Percentiles rank a stretch among this genome's conserved stretches.
These are phyloP conservation scores for Sebastes vulpes DNA, from an alignment of 2,797 vertebrate genomes.

Conservation along the genomic window DNA sequence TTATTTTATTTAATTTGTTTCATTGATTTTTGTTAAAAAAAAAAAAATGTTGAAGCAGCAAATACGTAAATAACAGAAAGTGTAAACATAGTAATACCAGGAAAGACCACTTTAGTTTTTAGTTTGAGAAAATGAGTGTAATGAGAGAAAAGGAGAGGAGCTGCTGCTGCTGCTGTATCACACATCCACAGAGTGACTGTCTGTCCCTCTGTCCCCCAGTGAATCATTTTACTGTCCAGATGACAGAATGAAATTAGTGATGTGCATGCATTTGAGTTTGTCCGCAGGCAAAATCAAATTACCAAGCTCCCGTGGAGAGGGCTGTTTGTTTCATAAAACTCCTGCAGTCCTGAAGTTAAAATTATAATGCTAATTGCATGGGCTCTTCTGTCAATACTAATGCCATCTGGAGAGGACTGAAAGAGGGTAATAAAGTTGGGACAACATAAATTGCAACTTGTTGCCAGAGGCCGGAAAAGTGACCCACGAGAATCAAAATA, in stretches of 20 bases:
- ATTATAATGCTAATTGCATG: conserved; percentile 47
- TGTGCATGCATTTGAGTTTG: conserved; percentile 36
- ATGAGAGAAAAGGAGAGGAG: background rate
- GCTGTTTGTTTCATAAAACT: conserved; percentile 40
- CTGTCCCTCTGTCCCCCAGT: background rate
- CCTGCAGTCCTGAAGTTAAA: conserved; percentile 39
- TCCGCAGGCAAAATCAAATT: conserved; percentile 48
- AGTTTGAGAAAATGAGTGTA: background rate
- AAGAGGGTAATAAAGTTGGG: conserved; percentile 4
- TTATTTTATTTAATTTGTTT: background rate
- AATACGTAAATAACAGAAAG: background rate
- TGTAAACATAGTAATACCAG: background rate
- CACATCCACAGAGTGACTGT: background rate
- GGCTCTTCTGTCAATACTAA: conserved; percentile 51
- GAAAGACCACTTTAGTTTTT: background rate
- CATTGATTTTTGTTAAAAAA: background rate
- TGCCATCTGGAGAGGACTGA: conserved; percentile 48
- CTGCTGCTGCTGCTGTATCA: background rate
- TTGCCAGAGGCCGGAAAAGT: conserved; percentile 27
- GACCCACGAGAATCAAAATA: background rate
- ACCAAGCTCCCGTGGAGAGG: conserved; percentile 10
- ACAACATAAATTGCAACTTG: conserved; percentile 16
- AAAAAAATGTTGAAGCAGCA: background rate
- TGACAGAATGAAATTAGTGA: conserved; percentile 44
- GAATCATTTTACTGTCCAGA: conserved; percentile 32